Evolutionary conservation across 2,113 vertebrate species (phyloP).

Genomic region (Chrysemys picta): DNA sequence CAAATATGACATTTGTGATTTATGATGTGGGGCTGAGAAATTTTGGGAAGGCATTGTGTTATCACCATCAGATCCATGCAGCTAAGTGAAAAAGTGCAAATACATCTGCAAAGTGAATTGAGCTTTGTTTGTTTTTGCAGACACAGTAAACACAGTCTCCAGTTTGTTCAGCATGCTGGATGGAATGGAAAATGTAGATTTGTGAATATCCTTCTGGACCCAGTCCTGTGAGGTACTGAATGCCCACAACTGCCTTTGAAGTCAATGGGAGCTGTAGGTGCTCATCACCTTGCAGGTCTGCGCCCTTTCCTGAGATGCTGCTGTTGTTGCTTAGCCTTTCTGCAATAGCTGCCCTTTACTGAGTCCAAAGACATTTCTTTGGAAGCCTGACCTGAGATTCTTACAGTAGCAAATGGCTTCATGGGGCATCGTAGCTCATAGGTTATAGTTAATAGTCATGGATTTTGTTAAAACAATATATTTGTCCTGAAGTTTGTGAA

Average conservation of each 20-base stretch:
- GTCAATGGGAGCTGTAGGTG: neutral
- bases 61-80: neutral
- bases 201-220: neutral
- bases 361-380: neutral
- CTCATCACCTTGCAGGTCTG: neutral
- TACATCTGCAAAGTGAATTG: neutral
- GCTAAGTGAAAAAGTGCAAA: neutral
- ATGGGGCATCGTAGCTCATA: neutral
- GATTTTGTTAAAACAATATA: neutral
- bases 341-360: neutral
- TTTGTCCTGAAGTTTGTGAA: neutral
- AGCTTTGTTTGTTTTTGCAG: neutral
- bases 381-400: neutral
- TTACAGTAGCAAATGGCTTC: neutral
- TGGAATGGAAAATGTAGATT: neutral
- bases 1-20: neutral
- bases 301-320: neutral
- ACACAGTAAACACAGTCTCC: accelerated
- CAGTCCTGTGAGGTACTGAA: neutral
- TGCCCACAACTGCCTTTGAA: neutral
- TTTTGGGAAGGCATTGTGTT: neutral
- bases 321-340: neutral
- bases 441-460: neutral
- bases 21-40: neutral
- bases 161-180: accelerated